Conservation (phyloP, 2,797 vertebrate genomes). For the Lacerta viridis region DNA sequence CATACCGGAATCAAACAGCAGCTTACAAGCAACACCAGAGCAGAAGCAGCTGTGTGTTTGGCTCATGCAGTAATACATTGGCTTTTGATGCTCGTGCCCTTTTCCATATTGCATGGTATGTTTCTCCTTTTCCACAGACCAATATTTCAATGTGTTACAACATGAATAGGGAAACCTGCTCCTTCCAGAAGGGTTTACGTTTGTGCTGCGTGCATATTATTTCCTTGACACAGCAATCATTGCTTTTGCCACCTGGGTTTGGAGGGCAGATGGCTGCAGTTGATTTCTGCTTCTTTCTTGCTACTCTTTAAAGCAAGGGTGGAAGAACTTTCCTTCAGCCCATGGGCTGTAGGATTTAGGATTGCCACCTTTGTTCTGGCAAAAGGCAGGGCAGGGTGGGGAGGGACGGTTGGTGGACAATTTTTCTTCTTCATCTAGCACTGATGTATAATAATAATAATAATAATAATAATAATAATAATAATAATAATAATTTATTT, state of each 20-base stretch:
- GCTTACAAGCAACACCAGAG: not conserved
- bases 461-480: too few species aligned
- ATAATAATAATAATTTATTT: too few species aligned
- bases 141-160: not conserved
- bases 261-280: not conserved
- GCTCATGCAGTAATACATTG: slow-evolving; percentile 22
- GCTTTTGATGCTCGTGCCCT: slow-evolving; percentile 40
- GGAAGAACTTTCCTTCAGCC: too few species aligned
- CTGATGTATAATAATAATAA: too few species aligned
- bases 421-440: too few species aligned
- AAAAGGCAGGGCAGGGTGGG: too few species aligned
- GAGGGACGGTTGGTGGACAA: too few species aligned
- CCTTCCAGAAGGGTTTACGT: not conserved
- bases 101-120: slow-evolving; percentile 5
- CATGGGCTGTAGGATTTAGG: too few species aligned
- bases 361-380: too few species aligned
- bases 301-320: not conserved
- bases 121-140: not conserved
- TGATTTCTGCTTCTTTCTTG: not conserved
- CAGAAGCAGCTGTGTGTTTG: slow-evolving; percentile 27
- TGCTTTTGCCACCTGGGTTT: not conserved
- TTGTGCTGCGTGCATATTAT: not conserved
- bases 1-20: slow-evolving; percentile 28
- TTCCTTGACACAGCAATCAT: not conserved
- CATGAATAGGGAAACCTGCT: not conserved